A percentile compares a stretch with the other conserved stretches of the same genome.
Conservation (phyloP, 1,140 invertebrate genomes). For the Harpegnathos saltator region DNA sequence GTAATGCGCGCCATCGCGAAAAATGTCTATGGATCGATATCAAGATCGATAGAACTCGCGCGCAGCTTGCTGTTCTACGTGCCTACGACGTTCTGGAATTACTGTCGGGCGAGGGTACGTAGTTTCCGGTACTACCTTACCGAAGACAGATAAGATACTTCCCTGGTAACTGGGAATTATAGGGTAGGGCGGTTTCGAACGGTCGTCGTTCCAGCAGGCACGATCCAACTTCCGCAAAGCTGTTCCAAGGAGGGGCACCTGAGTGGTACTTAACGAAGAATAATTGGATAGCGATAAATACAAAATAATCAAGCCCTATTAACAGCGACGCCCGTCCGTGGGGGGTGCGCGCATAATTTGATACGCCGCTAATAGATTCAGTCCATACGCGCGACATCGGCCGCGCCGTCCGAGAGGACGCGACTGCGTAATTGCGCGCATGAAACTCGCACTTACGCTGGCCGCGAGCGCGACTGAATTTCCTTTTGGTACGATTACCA, state of each 20-base stretch:
- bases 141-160: conserved; percentile 73
- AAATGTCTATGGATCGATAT: conserved; percentile 61
- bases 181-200: conserved; percentile 62
- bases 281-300: conserved; percentile 66
- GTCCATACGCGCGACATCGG: background rate
- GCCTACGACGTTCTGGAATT: conserved; percentile 65
- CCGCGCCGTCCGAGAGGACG: too few relatives aligned
- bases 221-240: conserved; percentile 67
- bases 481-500: background rate
- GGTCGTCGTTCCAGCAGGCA: conserved; percentile 60
- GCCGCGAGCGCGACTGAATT: background rate
- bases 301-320: conserved; percentile 57
- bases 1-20: conserved; percentile 39
- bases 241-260: conserved; percentile 50
- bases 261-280: conserved; percentile 62
- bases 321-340: conserved; percentile 20
- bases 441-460: too few relatives aligned
- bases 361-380: conserved; percentile 25
- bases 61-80: conserved; percentile 53
- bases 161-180: conserved; percentile 69
- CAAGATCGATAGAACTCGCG: conserved; percentile 51
- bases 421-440: too few relatives aligned
- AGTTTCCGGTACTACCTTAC: conserved; percentile 73
- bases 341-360: conserved; percentile 27
- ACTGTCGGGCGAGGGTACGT: conserved; percentile 60